Evolutionary conservation across 2,797 vertebrate species (phyloP).

Genomic region (Morus bassanus): DNA sequence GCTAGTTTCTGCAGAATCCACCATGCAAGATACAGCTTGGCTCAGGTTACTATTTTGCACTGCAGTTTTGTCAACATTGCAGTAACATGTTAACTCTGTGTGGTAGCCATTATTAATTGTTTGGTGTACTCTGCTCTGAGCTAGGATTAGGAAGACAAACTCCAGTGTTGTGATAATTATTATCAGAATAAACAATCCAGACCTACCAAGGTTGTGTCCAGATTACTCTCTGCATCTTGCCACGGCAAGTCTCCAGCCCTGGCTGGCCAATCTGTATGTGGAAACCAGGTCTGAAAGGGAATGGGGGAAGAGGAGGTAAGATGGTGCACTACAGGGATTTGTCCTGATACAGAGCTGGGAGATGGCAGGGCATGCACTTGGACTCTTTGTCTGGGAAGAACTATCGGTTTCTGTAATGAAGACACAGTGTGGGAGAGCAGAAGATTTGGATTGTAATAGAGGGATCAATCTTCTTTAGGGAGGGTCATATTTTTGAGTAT

Average conservation of each 20-base stretch:
- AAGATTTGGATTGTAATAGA: not conserved
- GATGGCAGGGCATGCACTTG: not conserved
- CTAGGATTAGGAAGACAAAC: not conserved
- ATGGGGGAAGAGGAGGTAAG: not conserved
- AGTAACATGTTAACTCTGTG: not conserved
- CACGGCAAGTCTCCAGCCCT: not conserved
- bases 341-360: fast-evolving
- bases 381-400: not conserved
- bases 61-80: not conserved
- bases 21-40: not conserved
- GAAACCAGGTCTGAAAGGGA: not conserved
- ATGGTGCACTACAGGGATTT: not conserved
- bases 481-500: not conserved
- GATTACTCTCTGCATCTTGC: not conserved
- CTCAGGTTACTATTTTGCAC: not conserved
- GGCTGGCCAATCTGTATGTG: not conserved
- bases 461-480: not conserved
- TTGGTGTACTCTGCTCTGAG: not conserved
- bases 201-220: not conserved
- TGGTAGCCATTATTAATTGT: not conserved
- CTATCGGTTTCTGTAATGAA: not conserved
- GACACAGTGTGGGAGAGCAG: not conserved
- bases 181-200: not conserved
- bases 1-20: not conserved
- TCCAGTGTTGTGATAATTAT: not conserved